Conservation (phyloP, 2,888 invertebrate species). For the Chrysolina oricalcia region DNA sequence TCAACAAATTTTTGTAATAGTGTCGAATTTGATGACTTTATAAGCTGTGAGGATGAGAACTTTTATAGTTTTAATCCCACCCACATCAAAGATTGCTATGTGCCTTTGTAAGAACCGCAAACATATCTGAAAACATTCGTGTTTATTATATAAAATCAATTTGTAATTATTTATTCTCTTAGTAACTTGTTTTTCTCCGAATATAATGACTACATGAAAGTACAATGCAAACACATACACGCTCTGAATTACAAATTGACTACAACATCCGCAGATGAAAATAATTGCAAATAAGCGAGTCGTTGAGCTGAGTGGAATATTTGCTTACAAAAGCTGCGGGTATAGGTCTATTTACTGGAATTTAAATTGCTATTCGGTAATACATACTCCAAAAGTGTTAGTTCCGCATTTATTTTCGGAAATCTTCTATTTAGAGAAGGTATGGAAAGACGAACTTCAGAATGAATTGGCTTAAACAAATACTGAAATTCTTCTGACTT, state of each 20-base stretch:
- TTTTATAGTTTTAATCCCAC: conserved; percentile 9
- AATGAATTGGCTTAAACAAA: neutral
- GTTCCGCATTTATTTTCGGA: neutral
- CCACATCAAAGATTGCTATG: neutral
- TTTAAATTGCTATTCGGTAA: neutral
- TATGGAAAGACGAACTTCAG: neutral
- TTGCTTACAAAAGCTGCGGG: conserved; percentile 4
- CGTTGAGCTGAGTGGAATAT: conserved; percentile 20
- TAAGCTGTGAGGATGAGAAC: neutral
- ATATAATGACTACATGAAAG: conserved; percentile 27
- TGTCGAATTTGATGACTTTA: too few relatives aligned
- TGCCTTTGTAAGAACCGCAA: conserved; percentile 7
- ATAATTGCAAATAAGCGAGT: conserved; percentile 41
- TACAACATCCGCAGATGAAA: conserved; percentile 47
- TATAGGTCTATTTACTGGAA: neutral
- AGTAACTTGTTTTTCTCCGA: conserved; percentile 23
- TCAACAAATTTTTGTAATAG: too few relatives aligned
- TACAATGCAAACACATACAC: conserved; percentile 36
- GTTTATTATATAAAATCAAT: conserved; percentile 18
- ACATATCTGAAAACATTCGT: conserved; percentile 10
- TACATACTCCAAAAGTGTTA: neutral
- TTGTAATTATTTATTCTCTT: conserved; percentile 6
- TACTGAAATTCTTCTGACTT: neutral
- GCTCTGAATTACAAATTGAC: conserved; percentile 42
- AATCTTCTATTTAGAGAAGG: neutral